Percentiles rank a stretch among this genome's conserved stretches.
phyloP scores from a whole-genome alignment of 2,113 vertebrate genomes.

The Epinephelus fuscoguttatus region DNA sequence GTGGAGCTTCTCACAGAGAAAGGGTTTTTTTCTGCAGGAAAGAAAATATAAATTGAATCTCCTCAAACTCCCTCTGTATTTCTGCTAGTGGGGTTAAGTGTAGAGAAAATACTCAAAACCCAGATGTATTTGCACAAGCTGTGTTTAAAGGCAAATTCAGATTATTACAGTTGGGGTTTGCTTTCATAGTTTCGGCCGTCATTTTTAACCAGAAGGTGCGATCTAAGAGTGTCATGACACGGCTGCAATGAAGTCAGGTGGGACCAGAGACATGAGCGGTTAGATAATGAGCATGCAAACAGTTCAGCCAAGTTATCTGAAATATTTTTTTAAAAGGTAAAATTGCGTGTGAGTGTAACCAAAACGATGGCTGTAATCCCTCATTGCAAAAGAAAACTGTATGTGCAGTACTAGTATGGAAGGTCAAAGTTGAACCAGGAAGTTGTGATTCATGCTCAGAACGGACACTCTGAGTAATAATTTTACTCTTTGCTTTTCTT shows the following conservation, averaged over 20 bases:
- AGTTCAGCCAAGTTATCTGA: background rate
- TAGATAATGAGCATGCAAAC: background rate
- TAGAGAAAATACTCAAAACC: conserved; percentile 32
- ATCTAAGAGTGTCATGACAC: background rate
- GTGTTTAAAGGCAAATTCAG: background rate
- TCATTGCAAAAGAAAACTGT: background rate
- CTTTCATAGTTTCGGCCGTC: background rate
- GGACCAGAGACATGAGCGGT: background rate
- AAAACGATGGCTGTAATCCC: background rate
- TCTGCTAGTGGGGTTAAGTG: conserved; percentile 41
- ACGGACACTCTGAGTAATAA: background rate
- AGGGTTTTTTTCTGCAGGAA: conserved; percentile 10
- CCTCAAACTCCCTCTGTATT: conserved; percentile 16
- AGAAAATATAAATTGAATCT: conserved; percentile 41
- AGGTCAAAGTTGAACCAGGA: background rate
- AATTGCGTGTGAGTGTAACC: background rate
- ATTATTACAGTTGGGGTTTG: background rate
- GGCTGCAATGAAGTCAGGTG: background rate
- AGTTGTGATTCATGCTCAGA: background rate
- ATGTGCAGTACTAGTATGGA: background rate
- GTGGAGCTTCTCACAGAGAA: conserved; percentile 12
- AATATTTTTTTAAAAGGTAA: background rate
- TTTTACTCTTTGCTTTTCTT: background rate
- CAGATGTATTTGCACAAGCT: background rate
- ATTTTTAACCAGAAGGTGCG: background rate